Percentiles rank a stretch among this genome's conserved stretches.
Conservation (phyloP, 1,140 invertebrate species). For the Colletes latitarsis region DNA sequence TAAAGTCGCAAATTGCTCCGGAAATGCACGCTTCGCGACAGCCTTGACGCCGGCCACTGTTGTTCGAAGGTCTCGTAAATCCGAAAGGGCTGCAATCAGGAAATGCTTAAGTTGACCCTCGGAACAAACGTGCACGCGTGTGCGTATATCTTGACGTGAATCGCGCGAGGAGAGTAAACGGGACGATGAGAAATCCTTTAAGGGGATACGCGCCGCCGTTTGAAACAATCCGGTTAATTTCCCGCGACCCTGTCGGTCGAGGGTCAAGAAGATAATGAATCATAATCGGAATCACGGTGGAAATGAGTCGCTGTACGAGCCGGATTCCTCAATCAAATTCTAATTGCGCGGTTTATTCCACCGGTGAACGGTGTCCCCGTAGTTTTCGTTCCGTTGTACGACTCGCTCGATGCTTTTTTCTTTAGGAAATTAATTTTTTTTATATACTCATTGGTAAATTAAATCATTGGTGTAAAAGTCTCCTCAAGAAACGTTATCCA, state of each 20-base stretch:
- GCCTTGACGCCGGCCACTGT: background rate
- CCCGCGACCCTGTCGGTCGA: constrained; percentile 1
- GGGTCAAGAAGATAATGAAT: constrained; percentile 33
- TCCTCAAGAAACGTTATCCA: no score
- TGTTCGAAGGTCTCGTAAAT: constrained; percentile 10
- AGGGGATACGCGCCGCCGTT: constrained; percentile 60
- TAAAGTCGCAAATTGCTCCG: constrained; percentile 5
- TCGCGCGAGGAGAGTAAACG: background rate
- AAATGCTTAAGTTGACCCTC: constrained; percentile 25
- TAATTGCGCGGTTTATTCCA: background rate
- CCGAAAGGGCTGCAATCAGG: constrained; percentile 15
- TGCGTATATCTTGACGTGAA: background rate
- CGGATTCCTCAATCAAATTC: constrained; percentile 1
- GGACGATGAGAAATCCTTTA: constrained; percentile 44
- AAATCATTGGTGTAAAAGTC: no score
- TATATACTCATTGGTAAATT: no score
- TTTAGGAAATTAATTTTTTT: no score
- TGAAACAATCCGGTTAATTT: constrained; percentile 69
- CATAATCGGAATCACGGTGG: background rate
- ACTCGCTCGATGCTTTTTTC: no score
- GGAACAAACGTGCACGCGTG: constrained; percentile 4
- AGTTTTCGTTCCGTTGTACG: background rate
- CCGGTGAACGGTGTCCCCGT: background rate
- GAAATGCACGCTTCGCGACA: background rate
- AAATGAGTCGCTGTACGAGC: background rate